Evolutionary conservation across 2,113 vertebrate species (phyloP).

Genomic region (Eudyptes chrysolophus): DNA sequence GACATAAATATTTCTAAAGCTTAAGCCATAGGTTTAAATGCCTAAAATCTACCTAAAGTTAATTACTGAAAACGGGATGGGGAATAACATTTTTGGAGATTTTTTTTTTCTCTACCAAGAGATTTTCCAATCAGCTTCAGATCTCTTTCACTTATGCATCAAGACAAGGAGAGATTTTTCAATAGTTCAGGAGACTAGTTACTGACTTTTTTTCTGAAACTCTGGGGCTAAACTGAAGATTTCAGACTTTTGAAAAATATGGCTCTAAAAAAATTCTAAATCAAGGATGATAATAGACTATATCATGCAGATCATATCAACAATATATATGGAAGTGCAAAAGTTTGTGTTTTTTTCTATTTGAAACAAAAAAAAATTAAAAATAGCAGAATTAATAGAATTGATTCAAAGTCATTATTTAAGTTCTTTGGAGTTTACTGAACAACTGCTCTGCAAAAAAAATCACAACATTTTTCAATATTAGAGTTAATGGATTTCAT

Average conservation of each 20-base stretch:
- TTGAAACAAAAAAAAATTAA: neutral
- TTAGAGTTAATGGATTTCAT: neutral
- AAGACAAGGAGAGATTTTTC: neutral
- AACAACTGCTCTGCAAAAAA: neutral
- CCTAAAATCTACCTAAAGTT: neutral
- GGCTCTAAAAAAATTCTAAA: neutral
- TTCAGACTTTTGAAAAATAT: neutral
- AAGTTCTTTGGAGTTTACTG: neutral
- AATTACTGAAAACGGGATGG: neutral
- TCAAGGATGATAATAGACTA: neutral
- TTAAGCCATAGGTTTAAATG: neutral
- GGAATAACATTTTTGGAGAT: neutral
- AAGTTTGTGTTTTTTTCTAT: neutral
- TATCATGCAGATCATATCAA: neutral
- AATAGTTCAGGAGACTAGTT: neutral
- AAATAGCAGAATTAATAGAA: neutral
- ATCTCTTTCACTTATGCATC: neutral
- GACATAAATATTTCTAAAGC: neutral
- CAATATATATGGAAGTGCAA: neutral
- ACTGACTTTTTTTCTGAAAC: neutral
- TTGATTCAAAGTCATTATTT: neutral
- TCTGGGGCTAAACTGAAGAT: neutral
- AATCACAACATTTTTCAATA: neutral
- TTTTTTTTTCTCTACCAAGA: neutral
- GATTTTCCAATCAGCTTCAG: neutral